These are phyloP conservation scores for Montipora sp. DNA, from an alignment of 64 coral and sea anemone genomes.

Conservation along the genomic window DNA sequence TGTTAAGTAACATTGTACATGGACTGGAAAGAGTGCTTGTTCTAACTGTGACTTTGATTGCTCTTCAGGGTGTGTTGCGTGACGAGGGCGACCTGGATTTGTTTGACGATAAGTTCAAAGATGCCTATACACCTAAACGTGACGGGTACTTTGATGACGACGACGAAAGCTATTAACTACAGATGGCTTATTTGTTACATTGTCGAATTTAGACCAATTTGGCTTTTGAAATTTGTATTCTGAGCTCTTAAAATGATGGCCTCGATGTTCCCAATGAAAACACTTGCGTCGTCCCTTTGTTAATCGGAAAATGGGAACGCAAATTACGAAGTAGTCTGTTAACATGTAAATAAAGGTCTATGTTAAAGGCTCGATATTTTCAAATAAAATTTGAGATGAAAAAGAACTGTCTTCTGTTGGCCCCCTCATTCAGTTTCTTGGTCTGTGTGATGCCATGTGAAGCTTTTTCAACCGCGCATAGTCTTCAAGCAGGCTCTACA, in stretches of 20 bases:
- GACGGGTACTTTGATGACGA: conserved; percentile 90
- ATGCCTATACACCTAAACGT: conserved; percentile 77
- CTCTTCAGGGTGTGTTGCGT: conserved; percentile 89
- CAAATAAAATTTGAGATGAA: too few species aligned
- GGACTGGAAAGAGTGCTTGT: too few species aligned
- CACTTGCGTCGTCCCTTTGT: too few species aligned
- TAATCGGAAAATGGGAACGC: not conserved
- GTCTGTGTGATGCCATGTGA: too few species aligned
- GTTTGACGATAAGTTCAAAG: conserved; percentile 91
- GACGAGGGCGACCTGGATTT: conserved; percentile 84
- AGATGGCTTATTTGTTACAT: not conserved
- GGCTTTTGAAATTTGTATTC: not conserved
- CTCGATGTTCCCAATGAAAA: not conserved
- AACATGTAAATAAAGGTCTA: not conserved
- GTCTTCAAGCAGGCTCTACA: too few species aligned
- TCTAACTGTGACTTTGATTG: not conserved
- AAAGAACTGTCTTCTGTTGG: too few species aligned
- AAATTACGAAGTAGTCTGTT: not conserved
- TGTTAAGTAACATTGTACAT: too few species aligned
- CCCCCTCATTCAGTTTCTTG: too few species aligned
- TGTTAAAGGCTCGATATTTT: conserved; percentile 15
- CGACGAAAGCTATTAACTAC: conserved; percentile 59
- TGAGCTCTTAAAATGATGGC: not conserved
- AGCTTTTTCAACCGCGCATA: too few species aligned
- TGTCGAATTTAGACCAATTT: not conserved